Base-by-base conservation (phyloP, 1,140 invertebrate genomes). In the Procambarus virginalis region DNA sequence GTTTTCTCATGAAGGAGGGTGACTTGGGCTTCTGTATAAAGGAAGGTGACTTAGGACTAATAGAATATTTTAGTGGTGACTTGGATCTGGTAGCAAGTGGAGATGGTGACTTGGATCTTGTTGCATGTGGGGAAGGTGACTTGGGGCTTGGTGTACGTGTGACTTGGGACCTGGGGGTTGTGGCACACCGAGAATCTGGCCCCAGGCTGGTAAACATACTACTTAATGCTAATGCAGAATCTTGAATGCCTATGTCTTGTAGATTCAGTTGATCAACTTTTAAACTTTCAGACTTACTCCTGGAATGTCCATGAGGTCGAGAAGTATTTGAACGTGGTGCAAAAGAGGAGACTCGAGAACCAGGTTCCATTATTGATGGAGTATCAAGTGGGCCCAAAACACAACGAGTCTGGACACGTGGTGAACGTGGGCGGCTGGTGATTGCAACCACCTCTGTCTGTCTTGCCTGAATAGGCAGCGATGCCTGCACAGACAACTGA, bases 281-380 rank as follows among this genome's bases (percentile, higher is more conserved):
- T 34, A 81, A 3, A 48, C 60, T 87, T 70, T 89, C 88, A 48
- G 88, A 84, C 51, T 70, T 83, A 68, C 88, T 89, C 51, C 88
- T 79, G 73, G 75, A 49, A 68, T 89, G 88, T n/a, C 88, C 88
- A 51, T 8, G 78, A 34, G 78, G 51, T 51, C 46, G 76, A 64
- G 70, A 64, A 12, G 46, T 64, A 48, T 20, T 89, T 51, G 86
- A 68, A 14, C 22, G 55, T 20, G 75, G 81, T 64, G 46, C n/a
- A 78, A 89, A 89, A 22, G 88, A 83, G 2, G 88, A 89, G 10
- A 84, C 46, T 70, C 81, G 49, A 51, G 60, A 83, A 22, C 80
- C 70, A 68, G 81, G 64, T 22, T 55, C 55, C 49, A 78, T 75
- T 73, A 75, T 48, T 4, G 81, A 68, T 49, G 87, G 75, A n/a